Base-by-base conservation (phyloP, 1,140 invertebrate genomes). In the Papilio xuthus region DNA sequence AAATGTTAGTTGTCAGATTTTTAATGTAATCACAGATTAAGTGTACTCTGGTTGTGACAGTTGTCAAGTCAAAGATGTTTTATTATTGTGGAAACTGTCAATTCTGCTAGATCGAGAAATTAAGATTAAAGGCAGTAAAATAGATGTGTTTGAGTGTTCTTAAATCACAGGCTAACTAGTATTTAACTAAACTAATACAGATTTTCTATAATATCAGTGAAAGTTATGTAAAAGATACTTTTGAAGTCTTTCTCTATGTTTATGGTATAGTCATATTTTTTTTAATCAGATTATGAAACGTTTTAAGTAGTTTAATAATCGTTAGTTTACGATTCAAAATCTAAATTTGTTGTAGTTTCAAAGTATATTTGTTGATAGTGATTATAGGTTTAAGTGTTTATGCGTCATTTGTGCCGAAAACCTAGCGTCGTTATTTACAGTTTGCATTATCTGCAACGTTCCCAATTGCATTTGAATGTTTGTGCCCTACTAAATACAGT, bases 391-490 rank as follows among this genome's bases (percentile, higher is more conserved):
- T 60, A 60, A 60, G 37, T 42, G 70, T 73, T 4, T 8, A 47
- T 76, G 56, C 74, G 74, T 76, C 74, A 76, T 56, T 37, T 76
- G 74, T 63, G 10, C 53, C 50, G 32, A 63, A 75, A 75, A 75
- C 73, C 73, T 75, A 53, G 73, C 73, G 28, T 53, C 44, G 73
- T 75, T 75, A 75, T 75, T 75, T 75, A 75, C 71, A 73, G 50
- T 76, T 76, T 41, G 74, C 47, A 75, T 60, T 76, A 76, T 76
- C 74, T 76, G 74, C 74, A 76, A 76, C 53, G 74, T 76, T 41
- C 74, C 74, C 53, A 76, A 76, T 76, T 63, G 74, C 53, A 76
- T 76, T 76, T 60, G 74, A 76, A 76, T 60, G 74, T 76, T 60
- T 76, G 74, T 76, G 74, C 13, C 74, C 74, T 41, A 76, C 74